Conservation (phyloP, 2,113 vertebrate species). For the Ranitomeya variabilis region DNA sequence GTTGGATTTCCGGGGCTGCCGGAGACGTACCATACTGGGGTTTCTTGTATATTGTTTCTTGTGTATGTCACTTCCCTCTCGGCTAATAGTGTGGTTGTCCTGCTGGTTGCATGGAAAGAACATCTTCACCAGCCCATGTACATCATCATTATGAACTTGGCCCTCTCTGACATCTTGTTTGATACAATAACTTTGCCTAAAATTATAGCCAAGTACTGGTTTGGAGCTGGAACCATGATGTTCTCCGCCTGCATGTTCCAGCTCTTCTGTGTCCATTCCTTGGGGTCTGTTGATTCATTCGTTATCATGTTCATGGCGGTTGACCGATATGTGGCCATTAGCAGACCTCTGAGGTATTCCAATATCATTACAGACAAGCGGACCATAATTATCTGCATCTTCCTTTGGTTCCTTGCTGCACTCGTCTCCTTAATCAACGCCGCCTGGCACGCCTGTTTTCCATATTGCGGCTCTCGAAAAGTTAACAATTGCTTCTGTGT, state of each 20-base stretch:
- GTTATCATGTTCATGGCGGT: conserved; percentile 25
- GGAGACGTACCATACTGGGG: neutral
- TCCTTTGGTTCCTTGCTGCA: neutral
- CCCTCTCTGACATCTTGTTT: conserved; percentile 6
- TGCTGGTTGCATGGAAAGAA: neutral
- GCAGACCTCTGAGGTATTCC: conserved; percentile 1
- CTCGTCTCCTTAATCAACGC: neutral
- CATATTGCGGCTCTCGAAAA: conserved; percentile 12
- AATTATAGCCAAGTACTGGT: conserved; percentile 27
- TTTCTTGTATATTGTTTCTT: neutral
- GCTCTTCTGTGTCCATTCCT: conserved; percentile 21
- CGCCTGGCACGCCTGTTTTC: neutral
- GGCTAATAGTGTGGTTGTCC: neutral
- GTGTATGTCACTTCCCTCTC: neutral
- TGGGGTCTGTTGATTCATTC: conserved; percentile 22
- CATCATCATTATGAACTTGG: neutral
- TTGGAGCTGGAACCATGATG: neutral
- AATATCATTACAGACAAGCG: neutral
- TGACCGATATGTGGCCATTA: conserved; percentile 25
- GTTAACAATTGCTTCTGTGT: conserved; percentile 25
- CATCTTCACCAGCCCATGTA: conserved; percentile 21
- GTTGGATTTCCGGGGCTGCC: conserved; percentile 15
- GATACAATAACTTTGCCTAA: conserved; percentile 30
- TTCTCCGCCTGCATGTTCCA: conserved; percentile 16
- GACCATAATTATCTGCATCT: neutral